phyloP scores from a whole-genome alignment of 2,888 invertebrate species.

The Andrena minutula region DNA sequence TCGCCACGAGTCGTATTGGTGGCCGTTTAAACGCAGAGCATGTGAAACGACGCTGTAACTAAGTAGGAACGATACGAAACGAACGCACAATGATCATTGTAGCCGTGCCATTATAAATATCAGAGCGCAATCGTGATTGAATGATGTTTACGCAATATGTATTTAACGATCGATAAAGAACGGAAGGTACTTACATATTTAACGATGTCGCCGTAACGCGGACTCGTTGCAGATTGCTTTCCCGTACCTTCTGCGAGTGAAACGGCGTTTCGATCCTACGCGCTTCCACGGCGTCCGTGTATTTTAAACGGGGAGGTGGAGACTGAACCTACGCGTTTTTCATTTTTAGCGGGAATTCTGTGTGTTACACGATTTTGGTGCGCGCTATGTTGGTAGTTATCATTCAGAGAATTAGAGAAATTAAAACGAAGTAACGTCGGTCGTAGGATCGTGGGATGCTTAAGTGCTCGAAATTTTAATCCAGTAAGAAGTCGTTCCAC shows the following conservation, averaged over 20 bases:
- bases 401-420: background rate
- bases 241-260: conserved; percentile 7
- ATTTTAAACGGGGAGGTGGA: conserved; percentile 4
- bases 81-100: conserved; percentile 66
- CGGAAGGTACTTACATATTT: conserved; percentile 52
- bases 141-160: conserved; percentile 40
- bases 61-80: conserved; percentile 29
- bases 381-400: background rate
- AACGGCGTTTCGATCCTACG: conserved; percentile 24
- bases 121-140: conserved; percentile 49
- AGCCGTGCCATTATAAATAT: conserved; percentile 68
- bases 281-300: background rate
- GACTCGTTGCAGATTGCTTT: background rate
- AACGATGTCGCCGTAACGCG: conserved; percentile 1
- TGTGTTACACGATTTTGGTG: conserved; percentile 1
- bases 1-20: background rate
- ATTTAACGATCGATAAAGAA: conserved; percentile 53
- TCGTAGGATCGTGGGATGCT: conserved; percentile 9
- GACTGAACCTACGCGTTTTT: conserved; percentile 31
- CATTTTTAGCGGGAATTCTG: conserved; percentile 31
- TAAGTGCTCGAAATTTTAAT: background rate
- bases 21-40: conserved; percentile 8
- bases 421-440: background rate
- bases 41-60: background rate
- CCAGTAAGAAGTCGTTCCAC: background rate